Evolutionary conservation across 2,797 vertebrate genomes (phyloP), one percentile per base, ranked within the genome.

Genomic region (Sebastes melanostomus): DNA sequence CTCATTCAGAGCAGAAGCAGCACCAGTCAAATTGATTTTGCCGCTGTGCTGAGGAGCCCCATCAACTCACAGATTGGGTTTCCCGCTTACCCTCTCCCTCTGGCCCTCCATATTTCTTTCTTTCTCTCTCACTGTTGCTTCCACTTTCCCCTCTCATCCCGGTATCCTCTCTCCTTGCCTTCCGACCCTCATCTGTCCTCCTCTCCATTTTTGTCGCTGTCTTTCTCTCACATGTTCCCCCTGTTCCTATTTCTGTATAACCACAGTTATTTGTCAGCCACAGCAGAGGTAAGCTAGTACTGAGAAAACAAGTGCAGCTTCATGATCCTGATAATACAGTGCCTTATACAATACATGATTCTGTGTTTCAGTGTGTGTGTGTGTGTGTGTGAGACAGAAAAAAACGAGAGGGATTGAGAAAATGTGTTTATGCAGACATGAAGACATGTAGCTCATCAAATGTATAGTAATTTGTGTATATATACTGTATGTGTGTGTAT

Each of bases 1-100:
- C 82, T 89, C 89, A 89, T 92, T 92, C 91, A 84, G 76, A 84
- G 89, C 87, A 87, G 85, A 84, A 89, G 90, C 91, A 90, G 83
- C 77, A 82, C 86, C 86, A 91, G 91, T 94, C 91, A 94, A 91
- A 95, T 94, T 94, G 94, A 95, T 94, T 94, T 93, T 88, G 88
- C 88, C 34, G 83, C 91, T 89, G 88, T 89, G 92, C 91, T 92
- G 89, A 94, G 91, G 90, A 94, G 93, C 82, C 86, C 89, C 92
- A 94, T 94, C 91, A 93, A 80, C 90, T 88, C 89, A 80, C 83
- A 92, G 89, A 93, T 92, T 92, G 91, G 86, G 89, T 92, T 93
- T 92, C 91, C 90, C 61, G 84, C 88, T 93, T 89, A 87, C 86
- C 72, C 75, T 85, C 74, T 92, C 88, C 87, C 88, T 82, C 75